Evolutionary conservation across 2,113 vertebrate species (phyloP).

Genomic region (Dicentrarchus labrax): DNA sequence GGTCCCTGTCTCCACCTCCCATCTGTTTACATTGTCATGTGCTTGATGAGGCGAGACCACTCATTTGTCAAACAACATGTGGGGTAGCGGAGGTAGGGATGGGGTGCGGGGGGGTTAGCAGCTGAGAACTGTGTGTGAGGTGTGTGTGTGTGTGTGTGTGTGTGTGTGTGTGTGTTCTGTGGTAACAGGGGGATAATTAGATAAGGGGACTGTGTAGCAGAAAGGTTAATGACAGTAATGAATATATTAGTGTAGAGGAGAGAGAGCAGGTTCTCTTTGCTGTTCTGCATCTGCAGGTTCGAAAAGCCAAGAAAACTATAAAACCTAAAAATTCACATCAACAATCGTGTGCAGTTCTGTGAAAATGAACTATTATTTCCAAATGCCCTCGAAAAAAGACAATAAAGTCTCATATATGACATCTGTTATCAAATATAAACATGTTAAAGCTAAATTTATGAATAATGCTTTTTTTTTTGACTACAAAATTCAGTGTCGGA

Average conservation of each 20-base stretch:
- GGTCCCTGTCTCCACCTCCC: constrained; percentile 76
- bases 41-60: constrained; percentile 83
- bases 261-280: constrained; percentile 49
- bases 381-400: neutral
- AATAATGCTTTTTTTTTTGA: too few species aligned
- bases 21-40: constrained; percentile 85
- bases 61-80: constrained; percentile 86
- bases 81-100: constrained; percentile 62
- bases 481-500: neutral
- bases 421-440: neutral
- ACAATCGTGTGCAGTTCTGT: neutral
- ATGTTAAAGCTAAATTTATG: too few species aligned
- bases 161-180: constrained; percentile 37
- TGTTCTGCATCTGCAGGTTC: constrained; percentile 37
- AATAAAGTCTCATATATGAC: neutral
- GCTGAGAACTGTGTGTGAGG: constrained; percentile 46
- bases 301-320: neutral
- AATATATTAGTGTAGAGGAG: constrained; percentile 79
- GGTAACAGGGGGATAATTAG: constrained; percentile 80
- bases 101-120: constrained; percentile 39
- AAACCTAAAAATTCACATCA: neutral
- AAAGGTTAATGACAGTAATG: constrained; percentile 85
- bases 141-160: constrained; percentile 29
- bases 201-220: constrained; percentile 74
- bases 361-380: neutral